These are phyloP conservation scores for Caloenas nicobarica DNA, from an alignment of 2,113 vertebrate genomes.

Conservation along the genomic window DNA sequence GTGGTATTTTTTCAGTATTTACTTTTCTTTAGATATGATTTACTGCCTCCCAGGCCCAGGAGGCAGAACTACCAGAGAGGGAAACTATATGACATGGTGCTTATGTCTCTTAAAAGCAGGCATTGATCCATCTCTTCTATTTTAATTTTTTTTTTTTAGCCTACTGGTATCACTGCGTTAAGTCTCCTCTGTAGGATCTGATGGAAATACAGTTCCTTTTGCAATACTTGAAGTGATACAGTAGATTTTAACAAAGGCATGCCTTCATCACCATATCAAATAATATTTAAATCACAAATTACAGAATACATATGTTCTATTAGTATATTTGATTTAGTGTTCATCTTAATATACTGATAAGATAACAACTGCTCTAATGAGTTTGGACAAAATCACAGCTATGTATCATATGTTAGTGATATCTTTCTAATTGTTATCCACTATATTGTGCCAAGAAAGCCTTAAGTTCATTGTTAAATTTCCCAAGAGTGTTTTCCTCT, in stretches of 20 bases:
- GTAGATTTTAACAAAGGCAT: background rate
- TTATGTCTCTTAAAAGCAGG: background rate
- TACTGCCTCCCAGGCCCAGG: background rate
- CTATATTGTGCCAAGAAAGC: constrained; percentile 38
- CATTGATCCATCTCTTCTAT: background rate
- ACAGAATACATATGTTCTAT: background rate
- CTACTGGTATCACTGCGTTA: background rate
- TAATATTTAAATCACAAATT: background rate
- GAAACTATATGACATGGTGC: background rate
- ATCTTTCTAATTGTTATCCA: constrained; percentile 43
- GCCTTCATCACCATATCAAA: background rate
- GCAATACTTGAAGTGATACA: background rate
- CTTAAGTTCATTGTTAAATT: constrained; percentile 10
- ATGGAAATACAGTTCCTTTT: background rate
- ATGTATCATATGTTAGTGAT: constrained; percentile 44
- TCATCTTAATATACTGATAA: background rate
- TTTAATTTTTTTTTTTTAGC: background rate
- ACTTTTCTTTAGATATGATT: background rate
- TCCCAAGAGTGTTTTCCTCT: constrained; percentile 51
- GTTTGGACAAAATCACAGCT: constrained; percentile 36
- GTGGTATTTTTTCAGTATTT: background rate
- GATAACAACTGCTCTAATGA: constrained; percentile 9
- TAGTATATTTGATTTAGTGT: background rate
- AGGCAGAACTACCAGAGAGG: background rate
- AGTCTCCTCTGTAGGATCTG: background rate